Evolutionary conservation across 2,797 vertebrate species (phyloP).

Genomic region (Cyclopterus lumpus): DNA sequence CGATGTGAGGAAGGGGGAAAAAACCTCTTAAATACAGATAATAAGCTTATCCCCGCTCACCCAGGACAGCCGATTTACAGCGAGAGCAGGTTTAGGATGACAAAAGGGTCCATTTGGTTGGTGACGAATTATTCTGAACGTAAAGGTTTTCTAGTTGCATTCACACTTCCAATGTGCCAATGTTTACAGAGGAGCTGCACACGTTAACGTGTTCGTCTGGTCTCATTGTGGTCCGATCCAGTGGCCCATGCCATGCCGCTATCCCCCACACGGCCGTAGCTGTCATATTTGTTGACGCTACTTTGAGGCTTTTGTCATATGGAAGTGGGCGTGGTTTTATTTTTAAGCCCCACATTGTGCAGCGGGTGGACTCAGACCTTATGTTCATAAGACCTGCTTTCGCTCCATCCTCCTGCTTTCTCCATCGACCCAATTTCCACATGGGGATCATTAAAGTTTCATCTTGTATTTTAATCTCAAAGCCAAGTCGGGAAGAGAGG

Average conservation of each 20-base stretch:
- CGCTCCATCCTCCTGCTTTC: not conserved
- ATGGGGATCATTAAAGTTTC: slow-evolving; percentile 59
- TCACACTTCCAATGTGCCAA: not conserved
- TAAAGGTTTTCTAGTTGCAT: not conserved
- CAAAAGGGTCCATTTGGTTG: slow-evolving; percentile 2
- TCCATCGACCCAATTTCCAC: slow-evolving; percentile 48
- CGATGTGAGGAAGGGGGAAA: not conserved
- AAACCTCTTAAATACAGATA: slow-evolving; percentile 14
- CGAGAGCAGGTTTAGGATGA: not conserved
- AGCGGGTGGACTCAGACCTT: not conserved
- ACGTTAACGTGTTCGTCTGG: not conserved
- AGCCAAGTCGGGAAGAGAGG: slow-evolving; percentile 19
- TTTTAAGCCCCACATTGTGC: no score
- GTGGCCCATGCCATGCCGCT: no score
- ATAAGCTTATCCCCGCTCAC: slow-evolving; percentile 13
- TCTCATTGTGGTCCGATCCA: no score
- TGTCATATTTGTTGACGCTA: no score
- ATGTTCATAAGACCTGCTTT: slow-evolving; percentile 18
- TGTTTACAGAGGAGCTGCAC: not conserved
- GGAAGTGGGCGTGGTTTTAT: no score
- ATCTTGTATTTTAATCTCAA: slow-evolving; percentile 59
- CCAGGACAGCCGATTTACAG: not conserved
- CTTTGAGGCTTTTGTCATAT: no score
- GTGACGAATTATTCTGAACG: not conserved
- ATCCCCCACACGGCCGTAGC: no score